Conservation (phyloP, 2,113 vertebrate species). For the Antigone vipio region DNA sequence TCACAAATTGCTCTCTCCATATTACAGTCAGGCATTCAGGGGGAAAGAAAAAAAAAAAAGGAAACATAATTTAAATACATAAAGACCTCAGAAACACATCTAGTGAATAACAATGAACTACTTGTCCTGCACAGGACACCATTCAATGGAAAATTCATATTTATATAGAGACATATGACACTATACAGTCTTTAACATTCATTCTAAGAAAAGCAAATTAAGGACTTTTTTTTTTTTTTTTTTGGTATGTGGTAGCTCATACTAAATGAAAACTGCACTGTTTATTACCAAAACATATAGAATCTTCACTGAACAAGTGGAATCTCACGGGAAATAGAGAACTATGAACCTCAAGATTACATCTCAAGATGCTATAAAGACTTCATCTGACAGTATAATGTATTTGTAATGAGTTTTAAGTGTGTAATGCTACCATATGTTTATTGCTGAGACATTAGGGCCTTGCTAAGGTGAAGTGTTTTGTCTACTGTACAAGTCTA, state of each 20-base stretch:
- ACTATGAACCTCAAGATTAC: neutral
- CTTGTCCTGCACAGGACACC: neutral
- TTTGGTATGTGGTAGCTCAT: neutral
- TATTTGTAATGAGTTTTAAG: constrained; percentile 2
- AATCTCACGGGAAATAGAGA: neutral
- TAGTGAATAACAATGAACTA: neutral
- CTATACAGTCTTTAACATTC: neutral
- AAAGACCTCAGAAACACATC: neutral
- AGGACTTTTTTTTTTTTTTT: constrained; percentile 15
- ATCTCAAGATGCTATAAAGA: constrained; percentile 14
- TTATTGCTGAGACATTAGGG: constrained; percentile 29
- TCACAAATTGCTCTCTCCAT: neutral
- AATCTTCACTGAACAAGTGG: neutral
- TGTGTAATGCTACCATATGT: neutral
- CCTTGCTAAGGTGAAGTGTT: constrained; percentile 23
- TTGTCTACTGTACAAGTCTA: neutral
- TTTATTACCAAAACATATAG: neutral
- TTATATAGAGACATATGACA: neutral
- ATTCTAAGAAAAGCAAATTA: neutral
- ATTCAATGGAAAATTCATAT: neutral
- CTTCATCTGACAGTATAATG: constrained; percentile 38
- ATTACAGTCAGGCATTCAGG: neutral
- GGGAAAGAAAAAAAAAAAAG: neutral
- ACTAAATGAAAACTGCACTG: neutral
- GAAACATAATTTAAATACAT: neutral